Evolutionary conservation across 2,888 invertebrate genomes (phyloP), one percentile per base, ranked within the genome.

Genomic region (Melinaea menophilus): DNA sequence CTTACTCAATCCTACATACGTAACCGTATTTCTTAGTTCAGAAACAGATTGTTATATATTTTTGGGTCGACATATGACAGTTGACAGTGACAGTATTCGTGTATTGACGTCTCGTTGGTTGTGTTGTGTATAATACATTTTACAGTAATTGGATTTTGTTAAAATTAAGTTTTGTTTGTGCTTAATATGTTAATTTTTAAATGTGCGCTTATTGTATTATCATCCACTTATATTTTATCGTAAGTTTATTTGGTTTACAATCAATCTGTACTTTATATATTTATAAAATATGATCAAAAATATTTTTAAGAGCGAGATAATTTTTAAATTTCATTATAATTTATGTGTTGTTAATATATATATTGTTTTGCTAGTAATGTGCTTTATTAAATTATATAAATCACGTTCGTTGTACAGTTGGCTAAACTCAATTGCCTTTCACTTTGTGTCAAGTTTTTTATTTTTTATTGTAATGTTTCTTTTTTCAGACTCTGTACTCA

Each of bases 151-250:
- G 46, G 63, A 66, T 70, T 70, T 67, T 60, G 56, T 67, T 69
- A 51, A 59, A 60, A 55, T 59, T 63, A 66, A 60, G 47, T 64
- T 64, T 71, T 66, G 64, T 68, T 68, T 70, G 62, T 63, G 60
- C 67, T 66, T 79, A 86, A 78, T 80, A 90, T 90, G 90, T 82
- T 86, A 76, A 79, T 88, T 78, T 90, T 88, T 78, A 88, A 83
- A 77, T 83, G 86, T 79, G 87, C 82, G 41, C 69, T 87, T 68
- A 75, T 90, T 67, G 73, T 85, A 72, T 78, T 90, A 70, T 77
- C 83, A 61, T 81, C 85, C 64, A 86, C 89, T 7, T 90, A 81
- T 66, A 80, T 88, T 70, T 68, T 86, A 66, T 84, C 88, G 90
- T 90, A 80, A 90, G 90, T 89, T 73, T 60, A 54, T 56, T 5